Percentiles rank a stretch among this genome's conserved stretches.
phyloP scores from a whole-genome alignment of 2,888 invertebrate genomes.

The Anoplius nigerrimus region DNA sequence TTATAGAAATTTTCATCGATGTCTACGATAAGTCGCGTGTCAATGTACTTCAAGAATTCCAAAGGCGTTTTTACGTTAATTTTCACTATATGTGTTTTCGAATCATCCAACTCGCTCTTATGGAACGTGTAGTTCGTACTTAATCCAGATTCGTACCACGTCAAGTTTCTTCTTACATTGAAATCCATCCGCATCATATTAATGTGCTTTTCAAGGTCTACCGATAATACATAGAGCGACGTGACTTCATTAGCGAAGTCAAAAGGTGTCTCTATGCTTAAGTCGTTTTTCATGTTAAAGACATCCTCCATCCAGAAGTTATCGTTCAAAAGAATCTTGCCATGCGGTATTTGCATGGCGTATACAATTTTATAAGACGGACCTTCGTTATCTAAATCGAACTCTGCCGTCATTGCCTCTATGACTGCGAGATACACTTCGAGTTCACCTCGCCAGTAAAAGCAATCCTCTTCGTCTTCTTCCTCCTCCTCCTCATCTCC shows the following conservation, averaged over 20 bases:
- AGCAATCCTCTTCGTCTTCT: conserved; percentile 73
- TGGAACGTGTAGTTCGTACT: conserved; percentile 77
- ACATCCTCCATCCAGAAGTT: conserved; percentile 77
- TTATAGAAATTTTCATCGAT: conserved; percentile 77
- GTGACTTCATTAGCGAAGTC: conserved; percentile 74
- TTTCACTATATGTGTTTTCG: conserved; percentile 74
- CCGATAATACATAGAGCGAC: conserved; percentile 76
- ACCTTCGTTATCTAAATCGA: conserved; percentile 70
- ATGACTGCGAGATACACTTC: conserved; percentile 74
- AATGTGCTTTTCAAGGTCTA: conserved; percentile 71
- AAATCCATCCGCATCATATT: conserved; percentile 76
- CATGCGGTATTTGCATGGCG: conserved; percentile 76
- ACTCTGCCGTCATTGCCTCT: conserved; percentile 56
- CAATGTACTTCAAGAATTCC: conserved; percentile 75
- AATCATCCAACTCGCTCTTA: conserved; percentile 68
- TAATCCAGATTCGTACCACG: conserved; percentile 76
- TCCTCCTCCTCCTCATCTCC: conserved; percentile 72
- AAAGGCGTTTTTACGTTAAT: conserved; percentile 78
- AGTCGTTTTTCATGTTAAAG: conserved; percentile 77
- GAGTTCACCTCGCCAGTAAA: conserved; percentile 78
- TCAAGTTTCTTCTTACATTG: conserved; percentile 72
- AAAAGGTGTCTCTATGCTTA: conserved; percentile 79
- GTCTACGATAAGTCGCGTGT: conserved; percentile 74
- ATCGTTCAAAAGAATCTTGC: conserved; percentile 78
- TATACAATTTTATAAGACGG: conserved; percentile 63